Base-by-base conservation (phyloP, 2,113 vertebrate species). In the Microcebus griseorufus region DNA sequence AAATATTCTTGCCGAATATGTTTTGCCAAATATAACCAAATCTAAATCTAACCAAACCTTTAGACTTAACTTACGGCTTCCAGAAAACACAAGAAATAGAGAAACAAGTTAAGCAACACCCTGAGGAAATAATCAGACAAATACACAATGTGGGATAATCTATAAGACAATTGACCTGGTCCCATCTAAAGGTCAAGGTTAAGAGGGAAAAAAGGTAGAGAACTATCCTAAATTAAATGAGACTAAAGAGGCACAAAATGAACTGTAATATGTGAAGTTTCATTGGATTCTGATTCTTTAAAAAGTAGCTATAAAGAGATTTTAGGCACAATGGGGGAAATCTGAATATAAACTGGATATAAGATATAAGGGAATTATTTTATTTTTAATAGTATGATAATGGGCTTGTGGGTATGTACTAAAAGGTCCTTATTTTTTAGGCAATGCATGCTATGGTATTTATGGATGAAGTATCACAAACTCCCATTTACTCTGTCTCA, bases 141-240 rank as follows among this genome's bases (percentile, higher is more conserved):
- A 67, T 37, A 86, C 0, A 88, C 25, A 75, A 80, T 58, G 70
- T 93, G 55, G 34, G 39, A 39, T 73, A 79, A 87, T 94, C 37
- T 92, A 27, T 29, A 90, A 95, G 53, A 82, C 39, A 88, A 94
- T 18, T 78, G 29, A 94, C 37, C 65, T 55, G 32, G 51, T 88
- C 53, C 90, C 64, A 81, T 92, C 42, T 65, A 85, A 90, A 92
- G 79, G 53, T 58, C 37, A 37, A 93, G 39, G 53, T 82, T 76
- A 76, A 95, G 64, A 10, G 25, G 55, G 1, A 14, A 25, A 83
- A 84, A 67, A 10, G 32, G 48, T 55, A 8, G 45, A 48, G 11
- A 97, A 80, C 39, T 73, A 86, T 79, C 93, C 42, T 88, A 79
- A 95, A 92, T 92, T 89, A 75, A 88, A 92, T 94, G 32, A 75